Conservation (phyloP, 2,888 invertebrate species). For the Leucophenga maculata region DNA sequence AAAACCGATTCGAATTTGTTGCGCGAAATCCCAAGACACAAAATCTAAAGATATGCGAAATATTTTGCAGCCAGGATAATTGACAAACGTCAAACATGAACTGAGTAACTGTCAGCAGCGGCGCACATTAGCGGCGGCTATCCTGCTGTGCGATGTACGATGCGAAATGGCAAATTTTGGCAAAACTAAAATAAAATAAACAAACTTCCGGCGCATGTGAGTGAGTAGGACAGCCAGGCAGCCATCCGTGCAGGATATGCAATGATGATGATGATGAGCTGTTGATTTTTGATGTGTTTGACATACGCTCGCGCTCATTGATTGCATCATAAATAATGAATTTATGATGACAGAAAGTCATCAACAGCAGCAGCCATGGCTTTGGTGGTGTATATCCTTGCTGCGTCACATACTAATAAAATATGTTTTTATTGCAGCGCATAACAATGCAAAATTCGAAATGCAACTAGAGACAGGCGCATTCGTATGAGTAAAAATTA, state of each 20-base stretch:
- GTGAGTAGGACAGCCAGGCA: slow-evolving; percentile 22
- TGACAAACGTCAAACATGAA: slow-evolving; percentile 50
- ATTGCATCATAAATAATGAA: slow-evolving; percentile 72
- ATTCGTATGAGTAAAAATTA: slow-evolving; percentile 64
- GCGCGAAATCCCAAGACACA: slow-evolving; percentile 30
- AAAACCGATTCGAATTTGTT: slow-evolving; percentile 60
- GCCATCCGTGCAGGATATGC: slow-evolving; percentile 36
- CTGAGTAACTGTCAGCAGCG: slow-evolving; percentile 40
- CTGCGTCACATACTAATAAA: slow-evolving; percentile 61
- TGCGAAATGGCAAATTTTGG: slow-evolving; percentile 8
- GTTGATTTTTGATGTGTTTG: slow-evolving; percentile 72
- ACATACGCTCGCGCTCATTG: slow-evolving; percentile 72
- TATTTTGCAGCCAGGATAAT: slow-evolving; percentile 20
- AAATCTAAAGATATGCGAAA: slow-evolving; percentile 1
- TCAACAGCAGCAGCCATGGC: slow-evolving; percentile 27
- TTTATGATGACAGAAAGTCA: slow-evolving; percentile 71
- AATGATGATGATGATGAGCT: slow-evolving; percentile 50
- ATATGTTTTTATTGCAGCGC: slow-evolving; percentile 62
- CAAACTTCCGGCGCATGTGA: slow-evolving; percentile 63
- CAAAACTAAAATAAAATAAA: slow-evolving; percentile 65
- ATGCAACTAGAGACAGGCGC: slow-evolving; percentile 28
- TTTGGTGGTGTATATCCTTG: slow-evolving; percentile 7
- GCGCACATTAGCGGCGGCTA: slow-evolving; percentile 27
- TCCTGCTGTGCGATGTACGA: slow-evolving; percentile 10
- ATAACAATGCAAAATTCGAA: slow-evolving; percentile 20